These are phyloP conservation scores for Nothobranchius kuhntae DNA, from an alignment of 2,113 vertebrate genomes.

Conservation along the genomic window DNA sequence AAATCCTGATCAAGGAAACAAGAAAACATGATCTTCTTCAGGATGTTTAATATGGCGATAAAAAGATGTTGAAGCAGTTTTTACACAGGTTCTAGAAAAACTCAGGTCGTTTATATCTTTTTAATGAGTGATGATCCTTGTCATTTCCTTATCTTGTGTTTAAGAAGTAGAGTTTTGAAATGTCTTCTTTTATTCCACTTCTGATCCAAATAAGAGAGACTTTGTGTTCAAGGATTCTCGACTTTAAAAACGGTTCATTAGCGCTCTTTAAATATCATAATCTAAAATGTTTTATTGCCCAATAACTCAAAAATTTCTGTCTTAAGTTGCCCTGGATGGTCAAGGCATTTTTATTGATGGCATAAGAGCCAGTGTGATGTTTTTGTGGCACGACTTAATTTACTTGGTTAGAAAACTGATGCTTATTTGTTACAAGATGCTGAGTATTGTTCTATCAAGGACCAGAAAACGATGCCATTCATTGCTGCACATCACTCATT, in stretches of 20 bases:
- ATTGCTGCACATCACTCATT: slow-evolving; percentile 6
- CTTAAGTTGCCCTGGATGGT: slow-evolving; percentile 15
- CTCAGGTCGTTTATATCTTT: not conserved
- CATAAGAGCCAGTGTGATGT: not conserved
- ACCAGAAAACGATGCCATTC: slow-evolving; percentile 14
- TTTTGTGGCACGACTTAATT: slow-evolving; percentile 13
- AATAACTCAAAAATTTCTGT: not conserved
- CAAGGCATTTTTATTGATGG: slow-evolving; percentile 45
- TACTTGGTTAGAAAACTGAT: slow-evolving; percentile 19
- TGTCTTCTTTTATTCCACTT: slow-evolving; percentile 14
- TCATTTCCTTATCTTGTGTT: slow-evolving; percentile 3
- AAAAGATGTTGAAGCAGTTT: slow-evolving; percentile 10
- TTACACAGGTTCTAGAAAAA: not conserved
- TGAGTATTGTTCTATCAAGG: slow-evolving; percentile 25
- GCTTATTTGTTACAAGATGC: slow-evolving; percentile 4
- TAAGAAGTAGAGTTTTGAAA: not conserved
- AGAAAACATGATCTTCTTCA: not conserved
- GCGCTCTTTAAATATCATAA: slow-evolving; percentile 28
- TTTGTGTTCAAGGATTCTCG: slow-evolving; percentile 35
- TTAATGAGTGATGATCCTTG: no score
- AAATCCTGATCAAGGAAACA: slow-evolving; percentile 26
- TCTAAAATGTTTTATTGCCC: slow-evolving; percentile 5
- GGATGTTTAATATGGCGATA: slow-evolving; percentile 6
- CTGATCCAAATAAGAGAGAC: slow-evolving; percentile 15
- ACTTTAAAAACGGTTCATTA: slow-evolving; percentile 42